Evolutionary conservation across 2,888 invertebrate genomes (phyloP), one percentile per base, ranked within the genome.

Genomic region (Chromoteleia sp.): DNA sequence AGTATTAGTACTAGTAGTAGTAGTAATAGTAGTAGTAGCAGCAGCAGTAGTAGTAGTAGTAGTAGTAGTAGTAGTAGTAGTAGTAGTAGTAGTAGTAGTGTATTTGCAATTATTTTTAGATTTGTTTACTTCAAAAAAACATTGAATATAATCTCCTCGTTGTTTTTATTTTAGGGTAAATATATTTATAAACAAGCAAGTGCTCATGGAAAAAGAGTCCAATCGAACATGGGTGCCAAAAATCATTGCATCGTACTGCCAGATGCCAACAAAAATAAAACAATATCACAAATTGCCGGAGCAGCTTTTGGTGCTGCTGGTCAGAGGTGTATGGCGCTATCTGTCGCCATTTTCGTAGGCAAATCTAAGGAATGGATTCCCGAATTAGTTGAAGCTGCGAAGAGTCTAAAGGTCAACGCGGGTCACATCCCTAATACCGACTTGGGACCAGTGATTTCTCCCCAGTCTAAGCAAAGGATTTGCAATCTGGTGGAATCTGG

Each of bases 261-360:
- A 0, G 99, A 99, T 92, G 99, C 99, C 0, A 98, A 99, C 92
- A 99, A 99, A 92, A 98, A 98, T 88, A 96, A 97, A 88, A 98
- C 98, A 0, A 93, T 99, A 30, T 99, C 99, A 90, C 98, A 98
- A 90, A 93, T 97, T 21, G 93, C 94, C 0, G 98, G 99, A 0
- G 99, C 99, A 0, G 99, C 98, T 0, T 99, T 99, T 92, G 99
- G 99, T 0, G 99, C 99, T 5, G 99, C 99, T 43, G 99, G 99
- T 0, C 99, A 99, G 92, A 94, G 99, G 43, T 99, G 99, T 92
- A 99, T 99, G 99, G 99, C 99, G 0, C 94, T 99, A 58, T 98
- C 98, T 63, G 98, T 98, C 0, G 97, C 96, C 0, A 95, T 98
- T 29, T 96, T 98, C 91, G 98, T 99, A 0, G 97, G 97, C 85